phyloP scores from a whole-genome alignment of 2,113 vertebrate species.

The Periophthalmodon schlosseri region DNA sequence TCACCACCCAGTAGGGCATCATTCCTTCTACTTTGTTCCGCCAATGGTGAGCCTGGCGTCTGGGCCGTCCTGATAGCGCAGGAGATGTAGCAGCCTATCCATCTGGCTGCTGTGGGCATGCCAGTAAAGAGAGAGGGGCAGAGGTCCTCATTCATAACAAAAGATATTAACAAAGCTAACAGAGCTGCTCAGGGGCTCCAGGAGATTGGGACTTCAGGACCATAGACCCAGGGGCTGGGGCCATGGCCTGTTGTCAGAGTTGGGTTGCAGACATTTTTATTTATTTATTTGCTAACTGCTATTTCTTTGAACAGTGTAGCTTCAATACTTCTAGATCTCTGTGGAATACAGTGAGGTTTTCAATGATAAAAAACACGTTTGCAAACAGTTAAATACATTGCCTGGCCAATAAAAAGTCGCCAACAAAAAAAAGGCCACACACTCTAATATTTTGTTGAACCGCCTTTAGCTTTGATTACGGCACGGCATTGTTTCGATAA shows the following conservation, averaged over 20 bases:
- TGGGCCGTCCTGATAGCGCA: constrained; percentile 77
- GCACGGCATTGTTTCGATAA: too few relatives aligned
- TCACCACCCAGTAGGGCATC: constrained; percentile 70
- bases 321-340: not conserved
- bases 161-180: constrained; percentile 81
- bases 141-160: constrained; percentile 84
- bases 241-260: constrained; percentile 70
- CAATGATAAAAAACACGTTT: not conserved
- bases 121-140: constrained; percentile 73
- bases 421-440: too few relatives aligned
- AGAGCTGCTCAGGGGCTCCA: constrained; percentile 58
- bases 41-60: constrained; percentile 73
- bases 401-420: too few relatives aligned
- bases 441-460: too few relatives aligned
- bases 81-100: constrained; percentile 77
- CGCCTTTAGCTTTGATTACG: too few relatives aligned
- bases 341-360: too few relatives aligned
- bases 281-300: not conserved
- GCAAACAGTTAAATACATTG: not conserved
- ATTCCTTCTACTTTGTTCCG: constrained; percentile 83
- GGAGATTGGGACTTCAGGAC: constrained; percentile 42
- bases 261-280: constrained; percentile 13
- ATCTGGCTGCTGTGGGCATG: constrained; percentile 74
- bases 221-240: constrained; percentile 51
- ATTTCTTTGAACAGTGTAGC: not conserved